A percentile compares a stretch with the other conserved stretches of the same genome.
Conservation (phyloP, 2,797 vertebrate species). For the Threskiornis aethiopicus region DNA sequence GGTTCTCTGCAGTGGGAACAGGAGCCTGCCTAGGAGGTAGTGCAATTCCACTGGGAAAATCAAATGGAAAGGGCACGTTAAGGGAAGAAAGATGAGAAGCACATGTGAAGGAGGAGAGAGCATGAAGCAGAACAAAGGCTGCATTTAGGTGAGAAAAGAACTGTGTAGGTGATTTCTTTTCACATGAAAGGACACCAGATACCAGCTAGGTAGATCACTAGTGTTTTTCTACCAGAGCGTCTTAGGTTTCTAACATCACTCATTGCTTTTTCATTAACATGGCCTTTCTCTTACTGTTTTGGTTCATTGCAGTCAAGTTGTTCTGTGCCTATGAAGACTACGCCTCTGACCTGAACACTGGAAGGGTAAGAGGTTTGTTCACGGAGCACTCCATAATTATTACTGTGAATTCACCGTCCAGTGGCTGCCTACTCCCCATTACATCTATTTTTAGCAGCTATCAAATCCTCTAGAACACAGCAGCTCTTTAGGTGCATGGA, state of each 20-base stretch:
- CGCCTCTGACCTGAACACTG: not conserved
- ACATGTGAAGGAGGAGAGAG: not conserved
- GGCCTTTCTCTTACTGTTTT: not conserved
- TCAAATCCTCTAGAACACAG: not conserved
- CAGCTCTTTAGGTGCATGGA: not conserved
- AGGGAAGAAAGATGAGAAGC: constrained; percentile 18
- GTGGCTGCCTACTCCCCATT: not conserved
- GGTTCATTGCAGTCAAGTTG: not conserved
- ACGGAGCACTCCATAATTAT: not conserved
- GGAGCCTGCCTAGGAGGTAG: not conserved
- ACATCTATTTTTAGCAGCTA: constrained; percentile 46
- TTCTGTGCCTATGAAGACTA: not conserved
- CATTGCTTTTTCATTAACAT: not conserved
- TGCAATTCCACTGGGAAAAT: not conserved
- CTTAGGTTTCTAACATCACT: constrained; percentile 1
- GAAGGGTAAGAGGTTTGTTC: not conserved
- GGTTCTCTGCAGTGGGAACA: not conserved
- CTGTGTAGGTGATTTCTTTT: not conserved
- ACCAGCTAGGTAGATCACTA: not conserved
- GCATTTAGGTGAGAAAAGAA: constrained; percentile 1
- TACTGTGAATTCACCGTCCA: not conserved
- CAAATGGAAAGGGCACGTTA: not conserved
- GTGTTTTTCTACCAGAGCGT: not conserved
- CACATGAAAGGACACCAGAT: not conserved
- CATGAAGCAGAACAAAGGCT: not conserved